Conservation (phyloP, 2,113 vertebrate genomes). For the Gallinago undulata region DNA sequence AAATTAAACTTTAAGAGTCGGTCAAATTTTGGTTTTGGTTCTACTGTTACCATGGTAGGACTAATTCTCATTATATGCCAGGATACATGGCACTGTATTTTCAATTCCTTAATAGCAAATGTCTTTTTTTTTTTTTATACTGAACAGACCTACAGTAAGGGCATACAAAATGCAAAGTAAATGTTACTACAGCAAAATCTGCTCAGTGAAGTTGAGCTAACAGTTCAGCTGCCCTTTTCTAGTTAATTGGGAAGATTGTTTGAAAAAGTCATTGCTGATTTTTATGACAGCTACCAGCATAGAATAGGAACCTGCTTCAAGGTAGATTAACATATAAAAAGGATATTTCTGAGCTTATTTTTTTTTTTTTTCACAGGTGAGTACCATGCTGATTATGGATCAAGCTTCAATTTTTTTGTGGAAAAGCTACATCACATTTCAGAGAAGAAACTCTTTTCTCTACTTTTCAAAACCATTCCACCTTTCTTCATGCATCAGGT, state of each 20-base stretch:
- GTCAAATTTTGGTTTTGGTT: neutral
- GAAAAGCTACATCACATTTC: neutral
- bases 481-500: neutral
- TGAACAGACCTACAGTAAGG: neutral
- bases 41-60: too few relatives aligned
- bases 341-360: neutral
- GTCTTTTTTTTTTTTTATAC: accelerated
- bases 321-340: neutral
- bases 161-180: neutral
- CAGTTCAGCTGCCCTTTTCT: neutral
- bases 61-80: neutral
- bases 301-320: neutral
- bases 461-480: neutral
- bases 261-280: neutral
- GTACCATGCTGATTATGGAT: neutral
- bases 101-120: neutral
- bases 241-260: neutral
- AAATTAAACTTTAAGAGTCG: neutral
- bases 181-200: neutral
- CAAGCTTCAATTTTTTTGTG: neutral
- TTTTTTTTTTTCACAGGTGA: neutral
- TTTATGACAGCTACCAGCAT: neutral
- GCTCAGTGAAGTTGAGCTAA: neutral
- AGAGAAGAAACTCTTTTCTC: neutral
- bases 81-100: neutral